These are phyloP conservation scores for Luperina nickerlii DNA, from an alignment of 2,888 invertebrate species.

Conservation along the genomic window DNA sequence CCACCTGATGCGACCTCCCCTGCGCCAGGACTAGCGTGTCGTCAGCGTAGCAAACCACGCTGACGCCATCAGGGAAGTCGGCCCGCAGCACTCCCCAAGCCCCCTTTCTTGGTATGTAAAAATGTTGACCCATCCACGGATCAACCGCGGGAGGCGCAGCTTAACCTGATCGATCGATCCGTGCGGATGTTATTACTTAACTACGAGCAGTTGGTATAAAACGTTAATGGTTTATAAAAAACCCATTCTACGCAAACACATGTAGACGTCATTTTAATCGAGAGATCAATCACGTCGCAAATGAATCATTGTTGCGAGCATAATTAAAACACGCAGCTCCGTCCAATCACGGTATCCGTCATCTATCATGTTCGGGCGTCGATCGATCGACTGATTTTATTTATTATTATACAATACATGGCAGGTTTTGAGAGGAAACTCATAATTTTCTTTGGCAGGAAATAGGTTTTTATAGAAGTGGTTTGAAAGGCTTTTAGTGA, in stretches of 20 bases:
- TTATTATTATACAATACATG: conserved; percentile 11
- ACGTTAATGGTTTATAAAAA: background rate
- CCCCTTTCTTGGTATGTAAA: no score
- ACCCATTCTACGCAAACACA: conserved; percentile 1
- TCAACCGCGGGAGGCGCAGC: background rate
- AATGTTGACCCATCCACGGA: no score
- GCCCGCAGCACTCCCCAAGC: no score
- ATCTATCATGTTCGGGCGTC: conserved; percentile 44
- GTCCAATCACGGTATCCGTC: conserved; percentile 35
- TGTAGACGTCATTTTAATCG: conserved; percentile 33
- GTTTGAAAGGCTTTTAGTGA: background rate
- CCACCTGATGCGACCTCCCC: no score
- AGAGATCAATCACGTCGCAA: conserved; percentile 49
- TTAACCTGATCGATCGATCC: background rate
- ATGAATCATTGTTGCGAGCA: conserved; percentile 51
- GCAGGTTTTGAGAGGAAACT: conserved; percentile 3
- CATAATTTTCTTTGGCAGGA: background rate
- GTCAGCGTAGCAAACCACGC: no score
- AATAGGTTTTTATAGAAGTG: background rate
- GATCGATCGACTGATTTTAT: conserved; percentile 25
- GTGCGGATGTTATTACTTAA: background rate
- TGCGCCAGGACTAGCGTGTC: no score
- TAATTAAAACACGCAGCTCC: conserved; percentile 54
- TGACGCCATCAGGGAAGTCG: no score
- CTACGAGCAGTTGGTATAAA: background rate